Conservation (phyloP, 2,888 invertebrate genomes). For the Meta bourneti region DNA sequence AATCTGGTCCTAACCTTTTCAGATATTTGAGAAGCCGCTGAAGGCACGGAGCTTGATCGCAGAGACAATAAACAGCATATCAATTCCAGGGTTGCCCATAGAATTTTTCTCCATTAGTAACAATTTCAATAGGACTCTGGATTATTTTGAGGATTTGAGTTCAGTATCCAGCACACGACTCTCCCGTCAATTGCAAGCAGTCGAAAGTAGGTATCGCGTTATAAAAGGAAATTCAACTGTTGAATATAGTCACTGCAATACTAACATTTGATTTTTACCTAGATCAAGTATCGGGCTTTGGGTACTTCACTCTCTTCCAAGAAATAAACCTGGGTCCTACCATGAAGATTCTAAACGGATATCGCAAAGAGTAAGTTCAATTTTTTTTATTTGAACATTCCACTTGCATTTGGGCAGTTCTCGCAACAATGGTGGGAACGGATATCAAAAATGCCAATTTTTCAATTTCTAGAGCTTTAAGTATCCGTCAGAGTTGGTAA, state of each 20-base stretch:
- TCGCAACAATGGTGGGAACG: too few species aligned
- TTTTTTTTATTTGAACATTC: neutral
- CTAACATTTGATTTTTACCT: neutral
- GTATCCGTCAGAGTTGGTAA: too few species aligned
- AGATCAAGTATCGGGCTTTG: constrained; percentile 58
- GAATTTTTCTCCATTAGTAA: neutral
- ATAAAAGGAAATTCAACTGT: neutral
- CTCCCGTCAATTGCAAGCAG: neutral
- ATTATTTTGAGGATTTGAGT: constrained; percentile 18
- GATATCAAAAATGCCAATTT: too few species aligned
- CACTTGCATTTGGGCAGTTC: too few species aligned
- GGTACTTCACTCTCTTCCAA: constrained; percentile 61
- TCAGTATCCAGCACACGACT: neutral
- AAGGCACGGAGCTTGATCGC: neutral
- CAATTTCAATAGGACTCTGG: constrained; percentile 6
- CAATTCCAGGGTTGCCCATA: constrained; percentile 8
- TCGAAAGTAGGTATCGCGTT: constrained; percentile 30
- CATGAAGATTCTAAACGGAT: constrained; percentile 39
- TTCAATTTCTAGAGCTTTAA: too few species aligned
- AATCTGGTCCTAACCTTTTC: too few species aligned
- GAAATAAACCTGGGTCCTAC: constrained; percentile 55
- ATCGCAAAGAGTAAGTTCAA: constrained; percentile 51
- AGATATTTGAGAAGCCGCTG: constrained; percentile 52
- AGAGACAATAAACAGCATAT: constrained; percentile 31
- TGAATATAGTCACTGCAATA: neutral